phyloP scores from a whole-genome alignment of 2,113 vertebrate species.

The Channa maculata region DNA sequence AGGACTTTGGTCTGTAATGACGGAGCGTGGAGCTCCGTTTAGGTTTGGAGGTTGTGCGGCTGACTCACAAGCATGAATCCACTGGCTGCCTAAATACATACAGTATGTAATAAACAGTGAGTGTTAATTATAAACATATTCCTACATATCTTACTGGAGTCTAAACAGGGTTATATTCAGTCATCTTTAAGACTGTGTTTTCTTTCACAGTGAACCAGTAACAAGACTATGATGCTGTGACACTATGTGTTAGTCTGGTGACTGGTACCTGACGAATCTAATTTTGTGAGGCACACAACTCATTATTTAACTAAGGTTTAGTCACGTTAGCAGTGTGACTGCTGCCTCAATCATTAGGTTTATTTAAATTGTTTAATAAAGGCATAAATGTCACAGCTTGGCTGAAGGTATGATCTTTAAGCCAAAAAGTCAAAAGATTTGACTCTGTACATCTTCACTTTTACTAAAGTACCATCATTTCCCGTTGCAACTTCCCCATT shows the following conservation, averaged over 20 bases:
- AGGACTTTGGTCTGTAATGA: background rate
- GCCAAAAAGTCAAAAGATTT: background rate
- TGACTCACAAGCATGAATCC: background rate
- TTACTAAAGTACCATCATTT: background rate
- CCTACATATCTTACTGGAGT: background rate
- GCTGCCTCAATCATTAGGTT: no score
- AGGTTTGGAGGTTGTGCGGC: background rate
- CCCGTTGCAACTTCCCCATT: background rate
- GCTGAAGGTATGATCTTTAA: background rate
- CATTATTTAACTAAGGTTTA: no score
- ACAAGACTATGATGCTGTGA: no score
- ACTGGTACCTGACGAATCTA: no score
- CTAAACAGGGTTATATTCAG: constrained; percentile 20
- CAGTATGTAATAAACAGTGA: background rate
- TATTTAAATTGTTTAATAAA: no score
- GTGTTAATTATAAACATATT: background rate
- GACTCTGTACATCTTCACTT: background rate
- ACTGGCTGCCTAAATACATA: background rate
- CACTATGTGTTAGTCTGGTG: no score
- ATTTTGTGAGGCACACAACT: no score
- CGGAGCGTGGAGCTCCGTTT: background rate
- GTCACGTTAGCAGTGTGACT: no score
- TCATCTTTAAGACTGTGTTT: background rate
- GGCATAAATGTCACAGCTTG: no score
- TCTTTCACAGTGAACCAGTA: background rate